Evolutionary conservation across 23 tunicate genomes (phyloP).

Genomic region (Trididemnum clinides): DNA sequence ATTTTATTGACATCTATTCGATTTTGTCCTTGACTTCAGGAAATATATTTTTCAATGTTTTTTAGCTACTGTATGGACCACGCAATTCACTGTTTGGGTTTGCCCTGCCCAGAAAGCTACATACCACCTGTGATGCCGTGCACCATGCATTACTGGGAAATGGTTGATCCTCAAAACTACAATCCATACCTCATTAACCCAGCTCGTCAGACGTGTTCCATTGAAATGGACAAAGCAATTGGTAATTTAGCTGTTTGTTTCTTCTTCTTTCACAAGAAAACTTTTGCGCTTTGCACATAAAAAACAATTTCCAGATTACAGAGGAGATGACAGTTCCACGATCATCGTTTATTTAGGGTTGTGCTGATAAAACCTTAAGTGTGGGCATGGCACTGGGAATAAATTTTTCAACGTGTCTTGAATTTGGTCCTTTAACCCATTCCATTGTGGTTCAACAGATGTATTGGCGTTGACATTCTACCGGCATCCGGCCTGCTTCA

Average conservation of each 20-base stretch:
- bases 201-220: constrained; percentile 49
- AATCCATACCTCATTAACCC: constrained; percentile 85
- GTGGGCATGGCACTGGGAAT: too few relatives aligned
- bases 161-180: constrained; percentile 55
- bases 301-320: too few relatives aligned
- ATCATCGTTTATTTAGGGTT: too few relatives aligned
- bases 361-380: too few relatives aligned
- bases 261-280: background rate
- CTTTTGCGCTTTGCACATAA: background rate
- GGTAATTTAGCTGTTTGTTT: constrained; percentile 27
- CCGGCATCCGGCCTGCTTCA: too few relatives aligned
- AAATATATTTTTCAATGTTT: background rate
- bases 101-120: constrained; percentile 87
- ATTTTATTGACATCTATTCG: too few relatives aligned
- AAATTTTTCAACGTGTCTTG: too few relatives aligned
- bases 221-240: constrained; percentile 76
- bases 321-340: too few relatives aligned
- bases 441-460: too few relatives aligned
- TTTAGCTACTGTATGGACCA: constrained; percentile 99
- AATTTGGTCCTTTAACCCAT: too few relatives aligned
- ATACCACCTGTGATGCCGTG: constrained; percentile 86
- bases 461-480: too few relatives aligned
- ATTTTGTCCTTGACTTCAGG: background rate
- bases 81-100: constrained; percentile 93
- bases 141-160: constrained; percentile 82